Conservation (phyloP, 2,113 vertebrate genomes). For the Microtus oregoni region DNA sequence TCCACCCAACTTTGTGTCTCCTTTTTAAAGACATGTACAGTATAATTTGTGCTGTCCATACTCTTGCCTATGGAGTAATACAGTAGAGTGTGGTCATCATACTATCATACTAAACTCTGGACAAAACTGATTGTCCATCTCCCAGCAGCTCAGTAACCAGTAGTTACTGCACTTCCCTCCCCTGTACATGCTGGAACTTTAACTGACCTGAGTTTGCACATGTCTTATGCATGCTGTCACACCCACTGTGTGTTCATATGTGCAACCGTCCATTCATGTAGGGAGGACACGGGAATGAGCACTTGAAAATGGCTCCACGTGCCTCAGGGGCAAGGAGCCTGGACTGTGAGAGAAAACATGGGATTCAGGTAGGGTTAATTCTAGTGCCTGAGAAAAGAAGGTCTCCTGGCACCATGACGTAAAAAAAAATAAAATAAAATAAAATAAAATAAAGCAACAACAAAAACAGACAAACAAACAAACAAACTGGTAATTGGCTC, state of each 20-base stretch:
- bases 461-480: too few relatives aligned
- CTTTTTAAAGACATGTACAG: neutral
- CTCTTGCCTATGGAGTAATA: neutral
- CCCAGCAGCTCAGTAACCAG: neutral
- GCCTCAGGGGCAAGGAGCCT: neutral
- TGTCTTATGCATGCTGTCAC: neutral
- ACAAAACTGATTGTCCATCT: neutral
- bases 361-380: neutral
- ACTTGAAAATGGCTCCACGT: neutral
- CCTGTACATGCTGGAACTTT: neutral
- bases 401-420: neutral
- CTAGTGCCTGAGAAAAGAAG: neutral
- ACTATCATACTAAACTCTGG: neutral
- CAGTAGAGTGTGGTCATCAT: neutral
- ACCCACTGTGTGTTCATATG: neutral
- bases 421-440: too few relatives aligned
- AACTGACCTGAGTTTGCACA: neutral
- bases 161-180: neutral
- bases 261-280: neutral
- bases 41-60: neutral
- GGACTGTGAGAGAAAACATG: neutral
- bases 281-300: neutral
- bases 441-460: too few relatives aligned
- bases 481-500: neutral
- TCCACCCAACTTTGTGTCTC: neutral